Base-by-base conservation (phyloP, 2,113 vertebrate genomes). In the Castor canadensis region DNA sequence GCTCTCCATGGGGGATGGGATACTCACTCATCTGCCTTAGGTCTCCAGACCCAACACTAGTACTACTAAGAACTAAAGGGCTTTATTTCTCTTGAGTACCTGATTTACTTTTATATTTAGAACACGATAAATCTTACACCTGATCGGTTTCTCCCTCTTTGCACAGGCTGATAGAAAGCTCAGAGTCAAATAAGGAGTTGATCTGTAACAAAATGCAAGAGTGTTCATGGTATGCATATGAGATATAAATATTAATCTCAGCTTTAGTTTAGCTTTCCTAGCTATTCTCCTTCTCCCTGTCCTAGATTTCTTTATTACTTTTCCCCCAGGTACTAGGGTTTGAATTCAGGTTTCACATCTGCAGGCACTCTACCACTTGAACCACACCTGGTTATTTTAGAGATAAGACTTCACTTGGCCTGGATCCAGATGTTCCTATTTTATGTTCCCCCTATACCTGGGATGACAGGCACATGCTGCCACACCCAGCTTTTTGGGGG, bases 121-220 rank as follows among this genome's bases (percentile, higher is more conserved):
- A 72, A 62, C 32, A 72, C 30, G 72, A 93, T 32, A 86, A 76
- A 85, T 40, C 47, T 47, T 69, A 30, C 6, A 43, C 8, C 43
- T 62, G 13, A 73, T 95, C 49, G 91, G 30, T 93, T 88, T 90
- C n/a, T 94, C 84, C 35, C n/a, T 87, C 56, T 95, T 82, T 87
- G 43, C 62, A 89, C 0, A 64, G 52, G 30, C 38, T 82, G 20
- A 73, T 17, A 71, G 38, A 66, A 89, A 94, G n/a, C 38, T 67
- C 54, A 71, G 49, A 38, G 54, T 10, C 71, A 91, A 72, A 72
- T 58, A 92, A 58, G 22, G 72, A 72, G 26, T 17, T 24, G 24
- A 32, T 64, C 52, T 88, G 45, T 11, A 86, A 30, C 52, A 80
- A 58, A 90, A 86, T 84, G 11, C 40, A 56, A 77, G 47, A 75